Base-by-base conservation (phyloP, 2,797 vertebrate genomes). In the Acanthiza pusilla region DNA sequence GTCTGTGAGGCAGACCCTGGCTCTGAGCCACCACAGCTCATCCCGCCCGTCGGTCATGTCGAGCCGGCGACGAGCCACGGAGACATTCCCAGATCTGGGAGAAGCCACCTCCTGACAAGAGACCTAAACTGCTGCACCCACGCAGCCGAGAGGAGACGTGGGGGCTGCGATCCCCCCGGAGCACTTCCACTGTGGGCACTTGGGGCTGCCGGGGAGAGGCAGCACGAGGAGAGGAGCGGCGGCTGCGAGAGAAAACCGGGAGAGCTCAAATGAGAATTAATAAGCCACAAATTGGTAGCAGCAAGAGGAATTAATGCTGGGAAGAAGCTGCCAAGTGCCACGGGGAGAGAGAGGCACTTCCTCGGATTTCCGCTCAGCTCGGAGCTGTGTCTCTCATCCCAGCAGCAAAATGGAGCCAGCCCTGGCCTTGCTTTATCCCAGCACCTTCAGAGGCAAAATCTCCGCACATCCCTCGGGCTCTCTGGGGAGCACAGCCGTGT, bases 321-420 rank as follows among this genome's bases (percentile, higher is more conserved):
- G 54, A 75, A 93, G 82, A 93, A 74, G 86, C 77, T 92, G 91
- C 94, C 86, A 65, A 86, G 88, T 91, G 88, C 83, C 83, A 78
- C 2, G 2, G 83, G 43, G 79, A 88, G 82, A 51, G 70, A 38
- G n/a, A 74, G 38, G 88, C 70, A 6, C 19, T 53, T 53, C 20
- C 79, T 76, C 3, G 6, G 47, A 30, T 84, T 87, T 85, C 92
- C 2, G 13, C 68, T 79, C 57, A 1, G 79, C 90, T 71, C 54
- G 1, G 61, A 86, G 67, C 34, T 4, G 14, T 14, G 1, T 25
- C 54, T 91, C 58, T 76, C 38, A 6, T n/a, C 63, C 61, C 63
- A 13, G 89, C 73, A 78, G 66, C 27, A 40, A 77, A 81, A 72
- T 3, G 65, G 82, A 88, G 23, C 51, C 62, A 74, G 75, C 30